phyloP scores from a whole-genome alignment of 2,888 invertebrate species.

The Parascotia fuliginaria region DNA sequence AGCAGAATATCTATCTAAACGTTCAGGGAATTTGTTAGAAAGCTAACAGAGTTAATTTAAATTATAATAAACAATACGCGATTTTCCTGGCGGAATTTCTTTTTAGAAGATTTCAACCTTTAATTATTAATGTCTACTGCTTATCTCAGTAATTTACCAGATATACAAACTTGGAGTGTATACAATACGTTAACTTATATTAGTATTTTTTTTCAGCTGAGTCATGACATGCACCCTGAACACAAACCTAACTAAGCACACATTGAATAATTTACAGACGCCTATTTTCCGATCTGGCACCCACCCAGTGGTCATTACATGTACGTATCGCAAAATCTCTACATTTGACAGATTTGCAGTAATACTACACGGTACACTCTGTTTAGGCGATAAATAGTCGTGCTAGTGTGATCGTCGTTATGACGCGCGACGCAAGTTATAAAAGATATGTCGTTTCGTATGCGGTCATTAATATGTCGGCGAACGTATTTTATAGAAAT shows the following conservation, averaged over 20 bases:
- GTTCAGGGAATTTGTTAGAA: too few relatives aligned
- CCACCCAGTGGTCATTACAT: constrained; percentile 55
- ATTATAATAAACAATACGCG: too few relatives aligned
- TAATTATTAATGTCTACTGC: too few relatives aligned
- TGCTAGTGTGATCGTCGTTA: constrained; percentile 8
- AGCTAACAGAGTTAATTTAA: too few relatives aligned
- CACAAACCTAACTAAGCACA: background rate
- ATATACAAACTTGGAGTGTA: too few relatives aligned
- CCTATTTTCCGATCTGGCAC: constrained; percentile 64
- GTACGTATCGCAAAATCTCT: constrained; percentile 43
- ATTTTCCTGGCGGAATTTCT: too few relatives aligned
- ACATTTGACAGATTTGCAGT: constrained; percentile 39
- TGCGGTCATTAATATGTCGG: constrained; percentile 5
- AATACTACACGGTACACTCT: constrained; percentile 28
- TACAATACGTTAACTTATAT: constrained; percentile 35
- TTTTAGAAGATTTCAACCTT: too few relatives aligned
- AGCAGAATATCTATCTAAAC: too few relatives aligned
- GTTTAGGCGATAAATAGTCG: constrained; percentile 42
- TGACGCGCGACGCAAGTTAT: constrained; percentile 16
- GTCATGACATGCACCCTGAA: constrained; percentile 31
- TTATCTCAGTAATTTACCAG: too few relatives aligned
- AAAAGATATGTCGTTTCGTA: constrained; percentile 16
- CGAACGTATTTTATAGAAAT: background rate
- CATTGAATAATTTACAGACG: constrained; percentile 37
- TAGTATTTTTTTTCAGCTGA: constrained; percentile 26